These are phyloP conservation scores for Rhea pennata DNA, from an alignment of 2,113 vertebrate species.

Conservation along the genomic window DNA sequence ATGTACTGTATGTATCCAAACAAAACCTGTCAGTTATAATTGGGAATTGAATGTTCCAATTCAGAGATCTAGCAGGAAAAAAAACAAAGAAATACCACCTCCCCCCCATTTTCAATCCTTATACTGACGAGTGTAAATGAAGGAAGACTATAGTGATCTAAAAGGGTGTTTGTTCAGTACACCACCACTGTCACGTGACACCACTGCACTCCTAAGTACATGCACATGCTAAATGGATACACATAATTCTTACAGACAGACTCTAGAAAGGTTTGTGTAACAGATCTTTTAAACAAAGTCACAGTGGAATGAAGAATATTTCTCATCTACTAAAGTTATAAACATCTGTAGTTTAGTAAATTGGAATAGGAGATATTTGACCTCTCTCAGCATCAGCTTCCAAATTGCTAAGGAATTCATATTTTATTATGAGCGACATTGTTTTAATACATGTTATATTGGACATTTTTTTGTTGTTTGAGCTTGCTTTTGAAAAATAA, in stretches of 20 bases:
- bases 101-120: neutral
- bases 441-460: neutral
- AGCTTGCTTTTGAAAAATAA: neutral
- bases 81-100: neutral
- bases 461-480: neutral
- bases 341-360: neutral
- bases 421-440: neutral
- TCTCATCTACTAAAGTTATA: neutral
- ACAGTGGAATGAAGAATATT: neutral
- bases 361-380: neutral
- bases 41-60: neutral
- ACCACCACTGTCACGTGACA: neutral
- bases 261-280: neutral
- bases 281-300: neutral
- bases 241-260: neutral
- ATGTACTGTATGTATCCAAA: neutral
- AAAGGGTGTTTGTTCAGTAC: neutral
- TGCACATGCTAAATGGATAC: neutral
- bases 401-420: neutral
- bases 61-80: neutral
- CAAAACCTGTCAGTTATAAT: neutral
- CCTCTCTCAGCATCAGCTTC: neutral
- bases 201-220: neutral
- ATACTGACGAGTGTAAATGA: neutral
- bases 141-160: neutral